These are phyloP conservation scores for Gavia stellata DNA, from an alignment of 2,113 vertebrate species.

Conservation along the genomic window DNA sequence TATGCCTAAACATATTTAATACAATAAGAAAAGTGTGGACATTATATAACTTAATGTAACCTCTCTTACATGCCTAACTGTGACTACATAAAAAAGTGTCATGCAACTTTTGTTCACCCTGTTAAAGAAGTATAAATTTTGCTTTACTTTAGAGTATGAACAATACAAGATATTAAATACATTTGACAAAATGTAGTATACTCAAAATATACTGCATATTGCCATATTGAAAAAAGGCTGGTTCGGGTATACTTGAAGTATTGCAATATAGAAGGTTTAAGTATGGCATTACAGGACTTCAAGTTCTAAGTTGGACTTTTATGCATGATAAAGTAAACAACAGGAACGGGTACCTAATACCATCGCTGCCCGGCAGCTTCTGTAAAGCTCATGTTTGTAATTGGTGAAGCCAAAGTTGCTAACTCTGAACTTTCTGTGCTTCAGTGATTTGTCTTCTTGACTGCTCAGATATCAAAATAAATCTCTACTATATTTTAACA, in stretches of 20 bases:
- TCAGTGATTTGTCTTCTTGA: neutral
- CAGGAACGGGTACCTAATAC: neutral
- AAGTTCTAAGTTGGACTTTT: neutral
- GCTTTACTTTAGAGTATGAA: neutral
- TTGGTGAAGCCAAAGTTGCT: neutral
- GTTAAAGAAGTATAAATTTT: neutral
- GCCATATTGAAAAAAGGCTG: neutral
- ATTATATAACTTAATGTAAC: neutral
- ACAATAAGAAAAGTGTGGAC: neutral
- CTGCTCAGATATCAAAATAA: neutral
- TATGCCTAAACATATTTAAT: neutral
- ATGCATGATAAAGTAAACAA: neutral
- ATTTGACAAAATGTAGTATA: neutral
- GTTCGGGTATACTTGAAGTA: neutral
- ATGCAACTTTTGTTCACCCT: neutral
- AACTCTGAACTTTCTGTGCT: neutral
- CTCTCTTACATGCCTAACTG: neutral
- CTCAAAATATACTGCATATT: neutral
- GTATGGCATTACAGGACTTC: neutral
- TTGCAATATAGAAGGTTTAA: neutral
- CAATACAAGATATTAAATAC: neutral
- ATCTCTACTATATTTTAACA: neutral
- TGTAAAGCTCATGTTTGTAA: slow-evolving; percentile 18
- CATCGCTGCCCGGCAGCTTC: neutral
- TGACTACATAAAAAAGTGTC: neutral